A percentile compares a stretch with the other conserved stretches of the same genome.
Conservation (phyloP, 30 jellyfish, hydroid and myxozoan genomes). For the Pseudorhiza aurosa region DNA sequence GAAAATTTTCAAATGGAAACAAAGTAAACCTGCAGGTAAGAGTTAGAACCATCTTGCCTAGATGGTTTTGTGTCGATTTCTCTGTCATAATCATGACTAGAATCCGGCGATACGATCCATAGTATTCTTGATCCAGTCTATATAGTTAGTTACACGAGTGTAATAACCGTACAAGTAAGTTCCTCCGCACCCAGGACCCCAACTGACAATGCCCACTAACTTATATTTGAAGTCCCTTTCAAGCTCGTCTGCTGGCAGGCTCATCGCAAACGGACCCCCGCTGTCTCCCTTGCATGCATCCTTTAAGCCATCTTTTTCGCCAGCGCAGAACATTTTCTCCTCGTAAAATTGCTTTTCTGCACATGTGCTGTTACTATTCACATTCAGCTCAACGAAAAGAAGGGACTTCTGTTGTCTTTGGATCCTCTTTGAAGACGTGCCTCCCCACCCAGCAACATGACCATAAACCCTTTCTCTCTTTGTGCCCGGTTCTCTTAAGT, state of each 20-base stretch:
- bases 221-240: slow-evolving; percentile 11
- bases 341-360: neutral
- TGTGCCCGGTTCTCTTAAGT: neutral
- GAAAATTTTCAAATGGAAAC: too few relatives aligned
- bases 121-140: slow-evolving; percentile 47
- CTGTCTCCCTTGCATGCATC: slow-evolving; percentile 83
- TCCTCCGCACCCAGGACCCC: slow-evolving; percentile 36
- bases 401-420: neutral
- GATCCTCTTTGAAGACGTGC: neutral
- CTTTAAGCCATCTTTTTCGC: slow-evolving; percentile 14
- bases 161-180: slow-evolving; percentile 32
- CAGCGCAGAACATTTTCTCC: slow-evolving; percentile 40
- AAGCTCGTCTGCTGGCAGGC: slow-evolving; percentile 6
- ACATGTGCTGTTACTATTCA: slow-evolving; percentile 52
- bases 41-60: too few relatives aligned
- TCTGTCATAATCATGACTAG: too few relatives aligned
- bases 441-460: slow-evolving; percentile 75
- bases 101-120: too few relatives aligned
- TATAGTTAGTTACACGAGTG: slow-evolving; percentile 57
- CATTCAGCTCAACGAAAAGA: neutral
- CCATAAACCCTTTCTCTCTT: slow-evolving; percentile 14
- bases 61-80: too few relatives aligned
- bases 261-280: slow-evolving; percentile 71
- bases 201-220: slow-evolving; percentile 66
- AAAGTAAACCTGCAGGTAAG: too few relatives aligned